phyloP scores from a whole-genome alignment of 92 coral and sea anemone genomes.

The Blastomussa wellsi region DNA sequence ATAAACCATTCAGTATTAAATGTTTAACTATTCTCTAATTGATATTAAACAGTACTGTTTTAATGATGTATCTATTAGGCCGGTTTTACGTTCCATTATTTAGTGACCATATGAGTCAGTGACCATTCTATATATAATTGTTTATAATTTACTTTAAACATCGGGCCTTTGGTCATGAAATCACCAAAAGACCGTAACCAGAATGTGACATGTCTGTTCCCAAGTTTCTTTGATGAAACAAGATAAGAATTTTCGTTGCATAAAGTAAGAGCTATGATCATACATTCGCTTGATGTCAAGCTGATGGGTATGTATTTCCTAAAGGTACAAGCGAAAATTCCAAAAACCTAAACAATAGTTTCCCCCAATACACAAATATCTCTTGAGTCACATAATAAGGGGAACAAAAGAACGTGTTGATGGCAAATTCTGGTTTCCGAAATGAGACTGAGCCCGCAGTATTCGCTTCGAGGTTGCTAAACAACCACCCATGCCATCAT shows the following conservation, averaged over 20 bases:
- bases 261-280: not conserved
- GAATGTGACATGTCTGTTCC: not conserved
- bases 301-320: not conserved
- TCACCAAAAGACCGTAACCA: not conserved
- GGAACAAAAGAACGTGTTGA: no score
- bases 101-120: not conserved
- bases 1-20: not conserved
- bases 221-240: no score
- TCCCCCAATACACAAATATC: not conserved
- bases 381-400: not conserved
- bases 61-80: not conserved
- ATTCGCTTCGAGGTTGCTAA: not conserved
- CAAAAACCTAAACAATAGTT: no score
- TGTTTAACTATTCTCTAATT: not conserved
- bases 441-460: not conserved
- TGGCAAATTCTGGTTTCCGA: no score
- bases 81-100: not conserved
- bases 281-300: not conserved
- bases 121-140: not conserved
- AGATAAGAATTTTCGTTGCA: no score
- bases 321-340: no score
- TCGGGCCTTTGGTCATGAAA: not conserved
- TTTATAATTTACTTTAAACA: not conserved
- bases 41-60: not conserved
- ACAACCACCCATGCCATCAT: not conserved